phyloP scores from a whole-genome alignment of 2,113 vertebrate genomes.

The Thunnus thynnus region DNA sequence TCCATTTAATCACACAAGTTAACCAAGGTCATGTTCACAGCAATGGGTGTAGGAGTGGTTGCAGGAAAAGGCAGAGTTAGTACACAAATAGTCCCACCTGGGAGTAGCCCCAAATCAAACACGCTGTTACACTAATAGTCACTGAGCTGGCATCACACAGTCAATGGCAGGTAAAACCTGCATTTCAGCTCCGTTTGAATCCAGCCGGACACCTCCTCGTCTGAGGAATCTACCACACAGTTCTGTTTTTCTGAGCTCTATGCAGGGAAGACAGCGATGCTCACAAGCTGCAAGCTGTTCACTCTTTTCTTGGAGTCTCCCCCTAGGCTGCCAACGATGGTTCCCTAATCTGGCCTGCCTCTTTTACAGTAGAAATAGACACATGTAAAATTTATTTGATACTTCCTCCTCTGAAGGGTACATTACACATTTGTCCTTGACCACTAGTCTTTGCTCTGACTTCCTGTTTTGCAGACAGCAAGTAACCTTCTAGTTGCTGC shows the following conservation, averaged over 20 bases:
- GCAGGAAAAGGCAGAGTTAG: conserved; percentile 15
- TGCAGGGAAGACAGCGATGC: neutral
- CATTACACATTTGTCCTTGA: conserved; percentile 28
- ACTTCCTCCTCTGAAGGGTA: neutral
- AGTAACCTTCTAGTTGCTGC: neutral
- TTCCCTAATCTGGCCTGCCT: conserved; percentile 23
- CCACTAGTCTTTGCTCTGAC: neutral
- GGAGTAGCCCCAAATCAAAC: conserved; percentile 15
- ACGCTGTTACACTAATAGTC: conserved; percentile 10
- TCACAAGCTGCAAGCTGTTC: conserved; percentile 38
- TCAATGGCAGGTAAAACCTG: conserved; percentile 18
- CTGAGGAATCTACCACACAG: neutral
- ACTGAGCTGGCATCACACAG: conserved; percentile 2
- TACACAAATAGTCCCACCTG: conserved; percentile 19
- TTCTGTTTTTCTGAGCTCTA: conserved; percentile 1
- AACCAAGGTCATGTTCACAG: conserved; percentile 49
- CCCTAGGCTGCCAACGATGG: conserved; percentile 38
- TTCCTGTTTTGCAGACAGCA: neutral
- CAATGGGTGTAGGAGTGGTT: conserved; percentile 14
- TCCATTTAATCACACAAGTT: conserved; percentile 53
- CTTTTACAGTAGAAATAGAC: conserved; percentile 16
- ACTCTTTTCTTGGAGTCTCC: conserved; percentile 8
- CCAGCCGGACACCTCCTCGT: neutral
- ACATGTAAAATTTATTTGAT: conserved; percentile 15
- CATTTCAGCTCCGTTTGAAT: too few relatives aligned